phyloP scores from a whole-genome alignment of 2,113 vertebrate genomes.

The Mus spicilegus region DNA sequence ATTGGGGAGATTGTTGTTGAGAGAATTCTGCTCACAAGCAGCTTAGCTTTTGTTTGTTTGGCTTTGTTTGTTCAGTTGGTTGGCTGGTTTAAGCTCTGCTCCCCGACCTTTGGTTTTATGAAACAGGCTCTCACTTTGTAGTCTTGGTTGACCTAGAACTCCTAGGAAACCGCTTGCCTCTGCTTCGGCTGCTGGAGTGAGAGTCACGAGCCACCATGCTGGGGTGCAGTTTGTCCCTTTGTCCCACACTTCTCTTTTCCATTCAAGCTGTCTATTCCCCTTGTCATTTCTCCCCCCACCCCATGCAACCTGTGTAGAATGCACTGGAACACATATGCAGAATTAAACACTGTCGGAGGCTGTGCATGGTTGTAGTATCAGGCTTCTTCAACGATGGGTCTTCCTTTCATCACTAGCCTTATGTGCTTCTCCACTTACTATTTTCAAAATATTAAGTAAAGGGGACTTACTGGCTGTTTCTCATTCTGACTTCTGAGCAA shows the following conservation, averaged over 20 bases:
- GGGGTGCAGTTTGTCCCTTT: background rate
- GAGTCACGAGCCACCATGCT: background rate
- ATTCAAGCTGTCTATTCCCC: slow-evolving; percentile 1
- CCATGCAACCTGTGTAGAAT: background rate
- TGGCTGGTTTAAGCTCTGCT: background rate
- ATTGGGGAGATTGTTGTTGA: background rate
- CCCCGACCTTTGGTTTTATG: background rate
- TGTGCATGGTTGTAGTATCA: background rate
- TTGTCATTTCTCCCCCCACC: background rate
- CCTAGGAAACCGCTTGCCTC: background rate
- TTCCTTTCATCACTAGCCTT: background rate
- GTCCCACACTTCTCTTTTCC: background rate
- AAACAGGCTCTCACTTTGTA: background rate
- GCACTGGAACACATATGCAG: background rate
- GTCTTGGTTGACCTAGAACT: background rate
- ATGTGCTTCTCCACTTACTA: background rate
- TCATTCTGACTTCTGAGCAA: background rate
- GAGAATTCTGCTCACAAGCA: background rate
- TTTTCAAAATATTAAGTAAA: background rate
- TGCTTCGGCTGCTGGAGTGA: no score
- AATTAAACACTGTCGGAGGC: no score
- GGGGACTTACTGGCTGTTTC: background rate
- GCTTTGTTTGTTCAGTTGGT: background rate
- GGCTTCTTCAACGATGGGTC: background rate
- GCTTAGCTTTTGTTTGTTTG: background rate